Evolutionary conservation across 2,113 vertebrate species (phyloP), one percentile per base, ranked within the genome.

Genomic region (Hippopotamus amphibius): DNA sequence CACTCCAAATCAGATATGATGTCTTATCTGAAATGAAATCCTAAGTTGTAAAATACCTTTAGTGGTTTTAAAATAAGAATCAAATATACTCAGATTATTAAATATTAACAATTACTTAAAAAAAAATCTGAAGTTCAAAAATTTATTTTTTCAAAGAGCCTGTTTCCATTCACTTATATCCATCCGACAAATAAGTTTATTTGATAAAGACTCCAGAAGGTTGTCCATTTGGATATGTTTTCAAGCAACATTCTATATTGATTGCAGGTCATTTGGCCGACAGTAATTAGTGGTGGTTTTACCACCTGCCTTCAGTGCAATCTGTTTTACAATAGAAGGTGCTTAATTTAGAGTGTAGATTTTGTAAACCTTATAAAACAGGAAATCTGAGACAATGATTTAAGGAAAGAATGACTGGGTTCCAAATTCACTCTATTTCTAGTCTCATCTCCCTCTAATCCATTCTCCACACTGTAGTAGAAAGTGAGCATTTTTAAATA

Each of bases 241-340:
- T 88, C 81, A 79, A 95, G 74, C 92, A 96, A 89, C 80, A 82
- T 92, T 97, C 79, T 76, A 37, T 88, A 85, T 72, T 96, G 88
- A 97, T 86, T 95, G 26, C 37, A 86, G 65, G 68, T 68, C 76
- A 95, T 94, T 95, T 97, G 84, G 71, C 90, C 14, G 11, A 93
- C 59, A 94, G 68, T 93, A 92, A 89, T 95, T 96, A 90, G 77
- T 68, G 84, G 61, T 80, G 69, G 22, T 95, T 96, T 95, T 96
- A 89, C 41, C 92, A 93, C 26, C 41, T 90, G 88, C 68, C 68
- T 95, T 96, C 53, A 68, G 77, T 57, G 53, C 90, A 90, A 90
- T 94, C 80, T 95, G 41, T 93, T 96, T 96, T 91, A 88, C 12
- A 85, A 16, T 93, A 55, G 81, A 96, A 89, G 30, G 30, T 66